Conservation (phyloP, 2,113 vertebrate genomes). For the Rhadina sibilatrix region DNA sequence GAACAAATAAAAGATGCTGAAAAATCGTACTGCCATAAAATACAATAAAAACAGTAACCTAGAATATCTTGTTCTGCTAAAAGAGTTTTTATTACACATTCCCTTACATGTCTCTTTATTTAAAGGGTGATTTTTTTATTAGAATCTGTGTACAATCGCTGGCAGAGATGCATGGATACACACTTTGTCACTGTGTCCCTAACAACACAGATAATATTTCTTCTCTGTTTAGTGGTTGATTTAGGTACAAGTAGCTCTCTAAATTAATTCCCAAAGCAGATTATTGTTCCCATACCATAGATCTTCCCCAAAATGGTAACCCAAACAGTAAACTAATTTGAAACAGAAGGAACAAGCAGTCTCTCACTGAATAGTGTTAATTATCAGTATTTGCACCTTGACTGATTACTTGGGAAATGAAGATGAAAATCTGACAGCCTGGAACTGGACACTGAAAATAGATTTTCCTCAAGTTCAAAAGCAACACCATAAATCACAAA, state of each 20-base stretch:
- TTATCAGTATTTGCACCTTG: constrained; percentile 55
- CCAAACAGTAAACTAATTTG: constrained; percentile 8
- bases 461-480: constrained; percentile 62
- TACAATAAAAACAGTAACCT: not conserved
- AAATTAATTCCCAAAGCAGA: constrained; percentile 53
- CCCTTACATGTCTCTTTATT: not conserved
- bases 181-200: not conserved
- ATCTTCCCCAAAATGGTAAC: constrained; percentile 26
- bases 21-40: not conserved
- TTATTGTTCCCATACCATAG: constrained; percentile 28
- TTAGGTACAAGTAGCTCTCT: constrained; percentile 31
- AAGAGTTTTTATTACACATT: not conserved
- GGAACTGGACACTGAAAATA: constrained; percentile 54
- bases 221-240: not conserved
- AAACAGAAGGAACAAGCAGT: not conserved
- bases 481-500: constrained; percentile 52
- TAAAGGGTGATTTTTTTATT: not conserved
- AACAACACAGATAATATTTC: not conserved
- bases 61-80: not conserved
- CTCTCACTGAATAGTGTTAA: constrained; percentile 31
- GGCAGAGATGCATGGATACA: not conserved
- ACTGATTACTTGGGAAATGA: constrained; percentile 55
- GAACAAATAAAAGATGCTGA: not conserved
- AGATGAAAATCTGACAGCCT: constrained; percentile 47
- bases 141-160: rapidly evolving